Percentiles rank a stretch among this genome's conserved stretches.
These are phyloP conservation scores for Eupelmus urozonus DNA, from an alignment of 2,888 invertebrate genomes.

Conservation along the genomic window DNA sequence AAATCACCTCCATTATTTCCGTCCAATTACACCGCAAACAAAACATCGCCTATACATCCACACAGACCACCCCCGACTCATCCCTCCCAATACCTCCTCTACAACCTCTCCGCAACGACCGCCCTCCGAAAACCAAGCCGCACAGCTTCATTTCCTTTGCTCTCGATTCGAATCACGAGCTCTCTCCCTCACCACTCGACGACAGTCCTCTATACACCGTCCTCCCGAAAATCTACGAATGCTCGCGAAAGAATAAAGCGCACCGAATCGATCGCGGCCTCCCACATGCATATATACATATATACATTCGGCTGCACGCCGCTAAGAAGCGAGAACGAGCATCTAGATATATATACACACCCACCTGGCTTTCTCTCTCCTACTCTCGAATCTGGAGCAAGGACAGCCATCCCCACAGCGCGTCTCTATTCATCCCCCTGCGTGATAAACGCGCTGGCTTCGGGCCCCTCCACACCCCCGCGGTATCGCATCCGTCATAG, in stretches of 20 bases:
- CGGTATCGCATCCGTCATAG: slow-evolving; percentile 56
- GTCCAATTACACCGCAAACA: too few species aligned
- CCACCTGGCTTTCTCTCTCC: neutral
- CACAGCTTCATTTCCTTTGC: slow-evolving; percentile 13
- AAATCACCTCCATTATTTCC: too few species aligned
- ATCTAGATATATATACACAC: neutral
- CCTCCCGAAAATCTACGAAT: too few species aligned
- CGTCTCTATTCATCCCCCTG: neutral
- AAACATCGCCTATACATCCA: too few species aligned
- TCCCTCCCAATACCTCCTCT: too few species aligned
- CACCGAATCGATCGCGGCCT: too few species aligned
- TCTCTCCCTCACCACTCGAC: neutral
- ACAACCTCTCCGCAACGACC: too few species aligned
- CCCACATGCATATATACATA: too few species aligned
- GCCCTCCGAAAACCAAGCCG: neutral
- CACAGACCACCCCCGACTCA: too few species aligned
- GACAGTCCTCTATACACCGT: neutral
- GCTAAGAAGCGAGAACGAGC: neutral
- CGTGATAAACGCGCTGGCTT: slow-evolving; percentile 45
- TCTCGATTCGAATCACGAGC: neutral
- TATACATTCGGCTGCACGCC: neutral
- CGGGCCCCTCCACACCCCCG: neutral
- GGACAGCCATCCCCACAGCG: slow-evolving; percentile 67
- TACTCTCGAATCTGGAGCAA: slow-evolving; percentile 68
- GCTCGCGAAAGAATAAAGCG: too few species aligned